Conservation (phyloP, 2,113 vertebrate species). For the Chelonoidis abingdonii region DNA sequence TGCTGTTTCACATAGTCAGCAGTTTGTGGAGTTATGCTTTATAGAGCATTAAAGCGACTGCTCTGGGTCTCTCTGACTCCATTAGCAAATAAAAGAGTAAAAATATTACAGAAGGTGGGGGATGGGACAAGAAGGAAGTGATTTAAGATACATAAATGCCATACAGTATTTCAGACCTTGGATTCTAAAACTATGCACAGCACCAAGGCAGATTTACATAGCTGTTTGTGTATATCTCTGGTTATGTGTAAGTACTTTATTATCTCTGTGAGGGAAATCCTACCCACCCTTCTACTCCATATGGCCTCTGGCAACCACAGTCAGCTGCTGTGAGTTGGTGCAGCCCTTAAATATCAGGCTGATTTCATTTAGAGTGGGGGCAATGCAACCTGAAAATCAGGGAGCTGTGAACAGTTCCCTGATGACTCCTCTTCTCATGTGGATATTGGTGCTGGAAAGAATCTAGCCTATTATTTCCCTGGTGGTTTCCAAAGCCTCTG, state of each 20-base stretch:
- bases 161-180: not conserved
- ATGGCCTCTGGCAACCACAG: not conserved
- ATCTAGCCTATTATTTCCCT: constrained; percentile 15
- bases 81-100: constrained; percentile 52
- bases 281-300: not conserved
- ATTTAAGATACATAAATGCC: constrained; percentile 45
- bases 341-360: not conserved
- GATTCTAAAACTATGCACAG: not conserved
- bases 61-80: constrained; percentile 10
- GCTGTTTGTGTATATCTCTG: fast-evolving
- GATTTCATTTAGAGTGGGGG: not conserved
- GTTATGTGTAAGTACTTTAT: fast-evolving
- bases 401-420: not conserved
- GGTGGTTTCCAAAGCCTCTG: not conserved
- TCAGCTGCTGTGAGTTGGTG: not conserved
- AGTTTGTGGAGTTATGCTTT: not conserved
- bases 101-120: constrained; percentile 6
- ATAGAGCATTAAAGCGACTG: constrained; percentile 45
- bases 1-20: not conserved
- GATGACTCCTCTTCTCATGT: not conserved
- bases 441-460: constrained; percentile 42
- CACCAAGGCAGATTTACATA: constrained; percentile 7
- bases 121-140: constrained; percentile 15
- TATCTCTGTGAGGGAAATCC: fast-evolving
- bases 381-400: not conserved